Base-by-base conservation (phyloP, 2,888 invertebrate genomes). In the Acronicta aceris region DNA sequence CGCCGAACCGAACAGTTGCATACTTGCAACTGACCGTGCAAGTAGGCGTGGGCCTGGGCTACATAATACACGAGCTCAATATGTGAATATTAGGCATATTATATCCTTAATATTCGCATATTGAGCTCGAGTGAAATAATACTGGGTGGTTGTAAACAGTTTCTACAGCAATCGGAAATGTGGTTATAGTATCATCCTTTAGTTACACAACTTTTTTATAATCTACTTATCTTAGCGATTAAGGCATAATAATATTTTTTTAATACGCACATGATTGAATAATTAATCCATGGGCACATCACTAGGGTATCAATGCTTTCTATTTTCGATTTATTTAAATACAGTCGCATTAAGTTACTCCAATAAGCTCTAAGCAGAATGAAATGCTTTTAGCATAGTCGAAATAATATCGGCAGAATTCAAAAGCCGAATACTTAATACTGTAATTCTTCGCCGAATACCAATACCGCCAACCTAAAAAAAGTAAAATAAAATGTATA, bases 401-500 rank as follows among this genome's bases (percentile, higher is more conserved):
- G 5, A 62, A 59, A 61, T 65, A 56, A 25, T 48, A 47, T 15
- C 65, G 72, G 69, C 54, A 42, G 36, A 27, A 17, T 66, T 38
- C 67, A 70, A 71, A 70, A 60, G 27, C n/a, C 12, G 38, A n/a
- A 38, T 38, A 38, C 38, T n/a, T 1, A 38, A 9, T 13, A 27
- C 41, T 21, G 16, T 41, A 15, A 33, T 49, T 16, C 47, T 45
- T 10, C n/a, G 33, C 46, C 25, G 33, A 66, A 65, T 61, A 71
- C 66, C 53, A 42, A 65, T 43, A 47, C 40, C 17, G 4, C 5
- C 33, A 21, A 53, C 40, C 58, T 57, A 65, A 76, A 68, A 65
- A 73, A 62, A 36, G 7, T 57, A 30, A 40, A 69, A 74, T 77
- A 74, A 72, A 76, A 75, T 46, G 55, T 53, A 62, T 77, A 74